Evolutionary conservation across 2,888 invertebrate species (phyloP), one percentile per base, ranked within the genome.

Genomic region (Phoronis australis): DNA sequence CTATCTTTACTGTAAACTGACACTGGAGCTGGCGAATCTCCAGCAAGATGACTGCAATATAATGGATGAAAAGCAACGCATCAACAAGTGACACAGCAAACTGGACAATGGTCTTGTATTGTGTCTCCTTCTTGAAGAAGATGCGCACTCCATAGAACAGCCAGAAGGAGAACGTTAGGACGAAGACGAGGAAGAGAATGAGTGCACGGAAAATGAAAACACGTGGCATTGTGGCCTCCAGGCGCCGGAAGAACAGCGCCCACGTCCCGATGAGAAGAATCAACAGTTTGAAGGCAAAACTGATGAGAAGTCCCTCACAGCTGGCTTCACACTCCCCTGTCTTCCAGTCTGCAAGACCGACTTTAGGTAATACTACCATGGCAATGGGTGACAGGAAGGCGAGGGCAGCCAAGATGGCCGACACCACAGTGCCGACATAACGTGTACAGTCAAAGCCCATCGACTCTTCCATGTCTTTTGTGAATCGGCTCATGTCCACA

Each of bases 141-240:
- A 82, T 79, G 78, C 96, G 90, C 45, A 96, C 94, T 65, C 91
- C 86, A 76, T 96, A 99, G 79, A 99, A 99, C 20, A 99, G 81
- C 97, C 99, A 99, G 79, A 93, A 97, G 3, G 95, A 88, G 78
- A 96, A 93, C 55, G 90, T 88, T 75, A 95, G 88, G 15, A 99
- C 85, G 37, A 93, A 85, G 35, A 94, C 85, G 47, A 96, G 83
- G 4, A 90, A 84, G 51, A 95, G 80, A n/a, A 93, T 87, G 61
- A 90, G 85, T 0, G 93, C 88, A 64, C 94, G 83, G 71, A 92
- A 92, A 42, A 95, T 82, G 77, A 88, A 92, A 75, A 96, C 88
- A 54, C 96, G 82, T 1, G 96, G 96, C 80, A 95, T 83, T 18
- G 90, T 89, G 22, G 91, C 89, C 60, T 87, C 84, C 23, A 90